Percentiles rank a stretch among this genome's conserved stretches.
These are phyloP conservation scores for Erithacus rubecula DNA, from an alignment of 2,797 vertebrate species.

Conservation along the genomic window DNA sequence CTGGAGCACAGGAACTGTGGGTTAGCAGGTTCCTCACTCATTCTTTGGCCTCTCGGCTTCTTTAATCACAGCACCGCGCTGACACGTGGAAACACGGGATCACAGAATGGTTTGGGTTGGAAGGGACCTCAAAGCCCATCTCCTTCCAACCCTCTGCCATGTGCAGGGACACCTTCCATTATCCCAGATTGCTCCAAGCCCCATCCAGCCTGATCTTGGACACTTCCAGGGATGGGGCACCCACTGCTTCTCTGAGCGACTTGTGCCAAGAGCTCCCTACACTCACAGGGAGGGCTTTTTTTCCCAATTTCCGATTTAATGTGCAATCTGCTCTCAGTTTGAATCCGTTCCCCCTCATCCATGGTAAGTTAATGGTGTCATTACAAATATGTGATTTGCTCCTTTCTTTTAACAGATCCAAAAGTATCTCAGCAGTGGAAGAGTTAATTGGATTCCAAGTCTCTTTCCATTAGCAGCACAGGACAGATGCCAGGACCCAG, in stretches of 20 bases:
- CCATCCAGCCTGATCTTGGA: accelerated
- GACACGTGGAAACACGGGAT: neutral
- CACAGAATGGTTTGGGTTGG: neutral
- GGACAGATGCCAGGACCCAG: neutral
- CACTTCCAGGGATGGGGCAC: neutral
- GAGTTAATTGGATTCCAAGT: neutral
- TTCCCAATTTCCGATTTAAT: neutral
- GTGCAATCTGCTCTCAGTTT: neutral
- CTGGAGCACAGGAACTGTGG: neutral
- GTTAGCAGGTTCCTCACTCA: neutral
- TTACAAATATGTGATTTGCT: neutral
- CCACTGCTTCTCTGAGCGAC: neutral
- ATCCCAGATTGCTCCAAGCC: neutral
- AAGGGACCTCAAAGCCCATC: neutral
- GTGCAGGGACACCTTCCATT: neutral
- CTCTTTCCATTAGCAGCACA: neutral
- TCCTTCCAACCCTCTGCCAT: accelerated
- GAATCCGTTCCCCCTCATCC: neutral
- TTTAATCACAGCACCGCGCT: neutral
- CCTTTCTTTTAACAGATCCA: neutral
- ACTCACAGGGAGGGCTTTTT: neutral
- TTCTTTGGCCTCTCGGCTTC: neutral
- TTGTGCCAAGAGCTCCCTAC: neutral
- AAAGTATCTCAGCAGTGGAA: neutral
- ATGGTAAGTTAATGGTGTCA: accelerated